Conservation (phyloP, 2,797 vertebrate genomes). For the Microhierax caerulescens region DNA sequence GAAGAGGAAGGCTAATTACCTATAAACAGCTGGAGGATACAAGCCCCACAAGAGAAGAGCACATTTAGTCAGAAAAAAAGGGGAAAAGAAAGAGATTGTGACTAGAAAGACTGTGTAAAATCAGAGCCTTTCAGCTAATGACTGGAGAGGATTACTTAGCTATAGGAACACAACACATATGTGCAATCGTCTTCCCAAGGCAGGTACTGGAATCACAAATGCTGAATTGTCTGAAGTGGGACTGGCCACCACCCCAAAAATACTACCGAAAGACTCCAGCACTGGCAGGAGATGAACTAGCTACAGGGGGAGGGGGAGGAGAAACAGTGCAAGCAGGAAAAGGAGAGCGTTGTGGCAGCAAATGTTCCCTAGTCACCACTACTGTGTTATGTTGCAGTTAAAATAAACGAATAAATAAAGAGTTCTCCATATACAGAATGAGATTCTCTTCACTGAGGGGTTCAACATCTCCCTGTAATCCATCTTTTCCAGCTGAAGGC, state of each 20-base stretch:
- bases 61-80: neutral
- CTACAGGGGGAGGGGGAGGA: neutral
- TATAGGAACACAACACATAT: neutral
- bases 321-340: neutral
- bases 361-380: neutral
- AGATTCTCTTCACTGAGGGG: neutral
- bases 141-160: neutral
- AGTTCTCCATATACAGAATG: conserved; percentile 11
- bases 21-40: neutral
- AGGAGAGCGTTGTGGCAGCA: neutral
- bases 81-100: neutral
- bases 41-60: neutral
- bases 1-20: neutral
- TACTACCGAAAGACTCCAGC: neutral
- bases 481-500: neutral
- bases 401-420: conserved; percentile 30
- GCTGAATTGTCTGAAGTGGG: neutral
- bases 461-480: neutral
- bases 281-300: neutral
- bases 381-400: neutral
- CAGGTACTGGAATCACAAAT: neutral
- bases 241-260: neutral
- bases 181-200: neutral
- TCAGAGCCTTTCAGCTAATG: neutral
- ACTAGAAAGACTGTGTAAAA: neutral